Percentiles rank a stretch among this genome's conserved stretches.
These are phyloP conservation scores for Pseudorectes ferrugineus DNA, from an alignment of 2,113 vertebrate species.

Conservation along the genomic window DNA sequence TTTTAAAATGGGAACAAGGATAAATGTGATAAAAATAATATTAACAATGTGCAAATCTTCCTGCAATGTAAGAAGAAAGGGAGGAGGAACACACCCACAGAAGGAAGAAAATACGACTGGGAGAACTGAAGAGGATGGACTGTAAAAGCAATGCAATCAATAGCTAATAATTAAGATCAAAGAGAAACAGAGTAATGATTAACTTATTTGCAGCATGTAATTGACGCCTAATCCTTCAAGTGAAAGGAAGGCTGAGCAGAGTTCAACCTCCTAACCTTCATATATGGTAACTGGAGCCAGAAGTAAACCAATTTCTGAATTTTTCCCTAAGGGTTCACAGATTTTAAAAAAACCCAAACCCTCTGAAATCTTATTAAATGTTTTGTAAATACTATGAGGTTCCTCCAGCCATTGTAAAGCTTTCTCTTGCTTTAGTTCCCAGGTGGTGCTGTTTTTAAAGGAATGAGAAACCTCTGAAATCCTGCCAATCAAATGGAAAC, in stretches of 20 bases:
- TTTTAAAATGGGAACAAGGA: neutral
- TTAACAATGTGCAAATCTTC: neutral
- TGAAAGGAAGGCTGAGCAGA: neutral
- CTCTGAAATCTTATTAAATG: neutral
- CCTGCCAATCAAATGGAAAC: neutral
- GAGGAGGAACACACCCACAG: neutral
- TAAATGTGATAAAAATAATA: neutral
- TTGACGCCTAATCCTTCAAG: neutral
- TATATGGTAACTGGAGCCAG: neutral
- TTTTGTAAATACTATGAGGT: neutral
- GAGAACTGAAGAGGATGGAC: neutral
- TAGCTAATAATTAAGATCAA: neutral
- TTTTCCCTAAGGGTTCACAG: neutral
- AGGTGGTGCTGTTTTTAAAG: neutral
- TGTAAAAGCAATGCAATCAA: neutral
- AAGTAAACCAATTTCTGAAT: neutral
- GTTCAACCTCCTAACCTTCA: neutral
- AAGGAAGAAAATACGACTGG: neutral
- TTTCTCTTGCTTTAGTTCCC: neutral
- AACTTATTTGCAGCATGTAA: neutral
- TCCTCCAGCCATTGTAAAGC: neutral
- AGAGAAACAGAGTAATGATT: neutral
- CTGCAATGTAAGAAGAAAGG: neutral
- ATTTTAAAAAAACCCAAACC: neutral
- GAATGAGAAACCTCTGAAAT: neutral